Conservation (phyloP, 2,113 vertebrate genomes). For the Salvelinus alpinus region DNA sequence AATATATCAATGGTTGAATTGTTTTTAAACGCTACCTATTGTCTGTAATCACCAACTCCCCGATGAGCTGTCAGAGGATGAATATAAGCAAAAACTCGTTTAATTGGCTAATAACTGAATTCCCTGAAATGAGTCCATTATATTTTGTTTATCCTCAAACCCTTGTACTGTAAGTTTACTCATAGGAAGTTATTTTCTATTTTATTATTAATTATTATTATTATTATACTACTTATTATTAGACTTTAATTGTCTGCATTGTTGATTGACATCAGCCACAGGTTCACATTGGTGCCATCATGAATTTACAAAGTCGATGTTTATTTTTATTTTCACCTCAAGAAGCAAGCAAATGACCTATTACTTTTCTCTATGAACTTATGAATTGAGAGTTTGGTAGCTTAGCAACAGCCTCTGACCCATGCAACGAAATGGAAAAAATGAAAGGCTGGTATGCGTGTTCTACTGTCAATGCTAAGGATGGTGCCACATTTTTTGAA, state of each 20-base stretch:
- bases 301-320: constrained; percentile 48
- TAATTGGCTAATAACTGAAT: too few relatives aligned
- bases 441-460: constrained; percentile 65
- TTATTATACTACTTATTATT: not conserved
- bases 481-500: constrained; percentile 31
- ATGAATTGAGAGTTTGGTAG: constrained; percentile 75
- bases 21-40: too few relatives aligned
- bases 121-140: too few relatives aligned
- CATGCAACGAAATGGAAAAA: constrained; percentile 66
- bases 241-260: too few relatives aligned
- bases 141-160: too few relatives aligned
- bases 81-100: too few relatives aligned
- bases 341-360: constrained; percentile 68
- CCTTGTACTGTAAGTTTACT: too few relatives aligned
- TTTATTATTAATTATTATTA: not conserved
- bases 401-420: constrained; percentile 81
- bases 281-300: constrained; percentile 33
- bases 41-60: too few relatives aligned
- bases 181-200: not conserved
- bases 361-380: constrained; percentile 69
- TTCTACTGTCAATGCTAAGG: constrained; percentile 53
- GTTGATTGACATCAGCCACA: not conserved
- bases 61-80: too few relatives aligned
- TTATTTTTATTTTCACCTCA: constrained; percentile 63
- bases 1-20: not conserved